Base-by-base conservation (phyloP, 2,113 vertebrate genomes). In the Oncorhynchus masou region DNA sequence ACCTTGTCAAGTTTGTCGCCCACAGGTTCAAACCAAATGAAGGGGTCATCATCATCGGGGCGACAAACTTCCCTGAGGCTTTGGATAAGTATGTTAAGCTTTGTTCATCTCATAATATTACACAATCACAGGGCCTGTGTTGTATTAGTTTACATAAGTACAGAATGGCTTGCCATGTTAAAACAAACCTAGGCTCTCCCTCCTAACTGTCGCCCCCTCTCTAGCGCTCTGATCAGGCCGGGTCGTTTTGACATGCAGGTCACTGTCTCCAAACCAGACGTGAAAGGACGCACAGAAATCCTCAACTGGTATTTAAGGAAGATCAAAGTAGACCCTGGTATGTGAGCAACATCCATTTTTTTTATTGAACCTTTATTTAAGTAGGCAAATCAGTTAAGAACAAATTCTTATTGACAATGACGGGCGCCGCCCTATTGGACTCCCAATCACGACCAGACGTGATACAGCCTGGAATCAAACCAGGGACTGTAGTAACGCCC, bases 221-320 rank as follows among this genome's bases (percentile, higher is more conserved):
- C 68, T 68, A 99, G 98, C 78, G 97, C 97, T 80, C 93, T 99
- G 86, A 94, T 99, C 88, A 96, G 97, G 73, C 98, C 97, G 12
- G 98, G 98, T 66, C 95, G 97, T 24, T 99, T 99, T 87, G 98
- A 99, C 87, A 99, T 98, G 97, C 97, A 99, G 92, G 97, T 99
- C 85, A 99, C 96, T 22, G 97, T 99, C 74, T 96, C 98, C 71
- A 95, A 95, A 86, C 98, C 98, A 71, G 98, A 99, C 77, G 95
- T 99, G 54, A 99, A 92, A 88, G 98, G 98, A 74, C 95, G 98
- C 79, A 97, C 96, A 0, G 97, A 99, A 92, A 99, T 99, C 89
- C 91, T 99, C 76, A 97, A 99, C 79, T 99, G 95, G 97, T 99
- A 99, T 86, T 94, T 99, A 39, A 95, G 93, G 87, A 99, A 99